phyloP scores from a whole-genome alignment of 2,797 vertebrate species.

The Enteromius afrohamiltoni region DNA sequence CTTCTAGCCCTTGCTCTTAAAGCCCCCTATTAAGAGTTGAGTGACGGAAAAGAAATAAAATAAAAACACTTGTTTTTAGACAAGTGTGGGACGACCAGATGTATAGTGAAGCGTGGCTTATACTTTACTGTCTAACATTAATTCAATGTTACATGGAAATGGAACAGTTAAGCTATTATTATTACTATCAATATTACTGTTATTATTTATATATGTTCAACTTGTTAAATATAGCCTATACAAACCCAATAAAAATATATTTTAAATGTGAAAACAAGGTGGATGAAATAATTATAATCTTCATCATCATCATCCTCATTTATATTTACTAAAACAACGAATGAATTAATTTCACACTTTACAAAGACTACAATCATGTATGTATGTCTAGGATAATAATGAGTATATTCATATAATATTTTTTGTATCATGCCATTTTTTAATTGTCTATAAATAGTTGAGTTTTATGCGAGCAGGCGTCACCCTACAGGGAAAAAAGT shows the following conservation, averaged over 20 bases:
- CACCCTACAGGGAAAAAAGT: neutral
- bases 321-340: neutral
- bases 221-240: neutral
- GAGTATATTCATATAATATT: neutral
- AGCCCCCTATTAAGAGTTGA: slow-evolving; percentile 31
- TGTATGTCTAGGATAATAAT: neutral
- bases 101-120: neutral
- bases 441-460: neutral
- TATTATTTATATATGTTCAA: neutral
- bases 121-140: neutral
- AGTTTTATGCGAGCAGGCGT: neutral
- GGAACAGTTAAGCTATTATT: neutral
- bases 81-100: neutral
- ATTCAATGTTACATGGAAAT: neutral
- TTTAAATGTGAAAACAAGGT: slow-evolving; percentile 2
- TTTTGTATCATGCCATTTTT: neutral
- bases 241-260: neutral
- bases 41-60: neutral
- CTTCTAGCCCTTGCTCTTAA: slow-evolving; percentile 46
- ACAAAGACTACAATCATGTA: neutral
- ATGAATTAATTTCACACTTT: neutral
- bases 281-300: neutral
- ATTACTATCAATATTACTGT: neutral
- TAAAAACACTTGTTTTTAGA: slow-evolving; percentile 3
- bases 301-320: neutral